phyloP scores from a whole-genome alignment of 2,113 vertebrate genomes.

The Bujurquina vittata region DNA sequence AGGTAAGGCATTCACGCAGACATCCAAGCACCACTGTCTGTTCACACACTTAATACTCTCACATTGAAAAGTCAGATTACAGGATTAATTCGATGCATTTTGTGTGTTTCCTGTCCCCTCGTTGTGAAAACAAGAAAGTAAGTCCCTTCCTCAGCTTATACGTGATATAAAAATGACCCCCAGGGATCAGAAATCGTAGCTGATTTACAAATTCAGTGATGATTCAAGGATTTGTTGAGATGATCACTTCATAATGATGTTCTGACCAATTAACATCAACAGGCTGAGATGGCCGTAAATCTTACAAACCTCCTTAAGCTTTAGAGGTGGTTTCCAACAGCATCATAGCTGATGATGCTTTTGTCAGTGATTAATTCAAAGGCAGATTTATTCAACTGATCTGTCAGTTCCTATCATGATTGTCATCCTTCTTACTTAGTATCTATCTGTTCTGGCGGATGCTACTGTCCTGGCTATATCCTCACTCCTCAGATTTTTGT shows the following conservation, averaged over 20 bases:
- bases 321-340: not conserved
- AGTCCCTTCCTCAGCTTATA: slow-evolving; percentile 18
- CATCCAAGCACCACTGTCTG: not conserved
- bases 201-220: not conserved
- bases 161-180: not conserved
- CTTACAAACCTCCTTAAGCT: not conserved
- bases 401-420: not conserved
- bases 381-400: not conserved
- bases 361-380: not conserved
- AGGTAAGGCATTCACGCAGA: slow-evolving; percentile 76
- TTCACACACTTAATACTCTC: not conserved
- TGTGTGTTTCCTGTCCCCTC: slow-evolving; percentile 30
- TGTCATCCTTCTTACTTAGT: slow-evolving; percentile 6
- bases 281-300: not conserved
- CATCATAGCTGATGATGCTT: not conserved
- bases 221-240: not conserved
- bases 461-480: not conserved
- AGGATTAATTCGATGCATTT: slow-evolving; percentile 3
- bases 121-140: slow-evolving; percentile 62
- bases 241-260: not conserved
- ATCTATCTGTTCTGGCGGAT: not conserved
- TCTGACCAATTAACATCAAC: not conserved
- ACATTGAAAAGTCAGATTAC: not conserved
- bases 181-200: not conserved
- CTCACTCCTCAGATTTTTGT: not conserved